Conservation (phyloP, 2,113 vertebrate genomes). For the Zapus hudsonius region DNA sequence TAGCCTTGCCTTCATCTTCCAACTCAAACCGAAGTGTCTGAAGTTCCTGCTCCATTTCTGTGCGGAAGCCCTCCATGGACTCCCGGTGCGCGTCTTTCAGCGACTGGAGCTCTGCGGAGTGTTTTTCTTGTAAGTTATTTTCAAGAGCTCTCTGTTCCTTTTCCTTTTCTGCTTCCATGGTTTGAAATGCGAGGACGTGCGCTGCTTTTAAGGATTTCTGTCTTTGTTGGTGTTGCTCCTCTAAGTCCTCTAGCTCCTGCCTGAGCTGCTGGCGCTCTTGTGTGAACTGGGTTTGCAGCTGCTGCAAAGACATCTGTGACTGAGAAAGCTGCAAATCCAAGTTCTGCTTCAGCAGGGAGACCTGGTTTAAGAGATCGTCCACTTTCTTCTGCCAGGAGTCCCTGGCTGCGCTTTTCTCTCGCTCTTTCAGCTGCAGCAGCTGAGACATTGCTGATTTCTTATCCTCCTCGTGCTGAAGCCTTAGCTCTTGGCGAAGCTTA, state of each 20-base stretch:
- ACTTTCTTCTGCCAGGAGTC: conserved; percentile 98
- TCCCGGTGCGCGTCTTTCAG: conserved; percentile 96
- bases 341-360: conserved; percentile 97
- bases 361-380: conserved; percentile 98
- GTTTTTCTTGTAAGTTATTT: conserved; percentile 94
- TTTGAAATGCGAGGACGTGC: conserved; percentile 93
- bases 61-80: conserved; percentile 94
- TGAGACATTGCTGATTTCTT: conserved; percentile 93
- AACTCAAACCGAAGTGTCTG: conserved; percentile 97
- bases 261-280: conserved; percentile 96
- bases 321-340: conserved; percentile 99
- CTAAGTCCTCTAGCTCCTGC: conserved; percentile 95
- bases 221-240: conserved; percentile 94
- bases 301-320: conserved; percentile 97
- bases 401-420: conserved; percentile 92
- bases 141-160: conserved; percentile 96
- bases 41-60: conserved; percentile 97
- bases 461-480: conserved; percentile 94
- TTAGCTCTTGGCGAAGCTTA: conserved; percentile 96
- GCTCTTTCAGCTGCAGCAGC: conserved; percentile 93
- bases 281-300: conserved; percentile 96
- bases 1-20: conserved; percentile 98
- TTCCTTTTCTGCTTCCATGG: conserved; percentile 93
- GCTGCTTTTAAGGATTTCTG: conserved; percentile 95
- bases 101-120: conserved; percentile 93